Percentiles rank a stretch among this genome's conserved stretches.
phyloP scores from a whole-genome alignment of 2,888 invertebrate genomes.

The Agonum fuliginosum region DNA sequence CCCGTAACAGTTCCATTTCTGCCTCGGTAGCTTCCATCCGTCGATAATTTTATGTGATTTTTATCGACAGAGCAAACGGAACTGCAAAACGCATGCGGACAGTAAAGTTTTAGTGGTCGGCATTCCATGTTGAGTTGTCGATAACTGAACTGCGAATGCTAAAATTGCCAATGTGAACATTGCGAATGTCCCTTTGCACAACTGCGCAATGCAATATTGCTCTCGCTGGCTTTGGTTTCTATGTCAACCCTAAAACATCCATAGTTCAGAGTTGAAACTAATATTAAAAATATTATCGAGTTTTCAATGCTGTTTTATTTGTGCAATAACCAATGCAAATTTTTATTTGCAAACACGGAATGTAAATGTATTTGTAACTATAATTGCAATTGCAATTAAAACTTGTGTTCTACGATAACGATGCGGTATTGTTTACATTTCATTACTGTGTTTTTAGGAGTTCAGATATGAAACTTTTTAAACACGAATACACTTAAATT shows the following conservation, averaged over 20 bases:
- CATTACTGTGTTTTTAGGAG: background rate
- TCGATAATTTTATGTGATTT: conserved; percentile 17
- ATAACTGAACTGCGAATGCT: conserved; percentile 18
- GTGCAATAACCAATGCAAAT: no score
- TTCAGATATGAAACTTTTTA: no score
- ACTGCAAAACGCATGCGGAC: background rate
- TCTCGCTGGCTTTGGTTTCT: no score
- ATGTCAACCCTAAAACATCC: no score
- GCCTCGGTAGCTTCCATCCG: background rate
- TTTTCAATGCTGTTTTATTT: no score
- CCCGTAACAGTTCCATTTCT: background rate
- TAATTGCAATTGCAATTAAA: background rate
- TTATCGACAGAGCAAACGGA: background rate
- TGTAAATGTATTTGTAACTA: background rate
- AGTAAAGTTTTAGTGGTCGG: conserved; percentile 12
- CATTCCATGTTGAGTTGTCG: conserved; percentile 25
- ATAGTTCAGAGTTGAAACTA: no score
- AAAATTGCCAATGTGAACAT: background rate
- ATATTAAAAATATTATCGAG: no score
- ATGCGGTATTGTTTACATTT: background rate
- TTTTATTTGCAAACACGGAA: no score
- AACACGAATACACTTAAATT: no score
- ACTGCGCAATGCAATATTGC: no score
- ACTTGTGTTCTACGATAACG: background rate
- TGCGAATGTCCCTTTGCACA: no score